These are phyloP conservation scores for Capreolus pygargus DNA, from an alignment of 2,113 vertebrate genomes.

Conservation along the genomic window DNA sequence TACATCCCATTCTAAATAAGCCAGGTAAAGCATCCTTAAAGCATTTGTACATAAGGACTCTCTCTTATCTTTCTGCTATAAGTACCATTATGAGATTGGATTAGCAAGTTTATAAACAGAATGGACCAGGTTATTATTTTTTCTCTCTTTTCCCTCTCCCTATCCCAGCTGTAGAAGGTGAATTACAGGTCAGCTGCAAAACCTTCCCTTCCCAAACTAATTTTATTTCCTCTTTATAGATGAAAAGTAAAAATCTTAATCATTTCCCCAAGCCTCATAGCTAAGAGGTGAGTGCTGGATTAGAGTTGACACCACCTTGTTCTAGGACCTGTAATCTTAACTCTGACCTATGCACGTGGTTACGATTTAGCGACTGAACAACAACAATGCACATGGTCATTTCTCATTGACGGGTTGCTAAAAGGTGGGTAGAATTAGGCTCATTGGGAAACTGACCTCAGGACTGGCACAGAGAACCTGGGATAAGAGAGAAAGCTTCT, in stretches of 20 bases:
- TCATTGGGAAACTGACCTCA: background rate
- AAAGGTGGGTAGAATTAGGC: background rate
- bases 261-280: background rate
- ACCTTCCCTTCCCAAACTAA: background rate
- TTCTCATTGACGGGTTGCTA: background rate
- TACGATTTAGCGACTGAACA: fast-evolving
- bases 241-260: background rate
- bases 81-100: background rate
- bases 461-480: background rate
- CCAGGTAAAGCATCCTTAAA: fast-evolving
- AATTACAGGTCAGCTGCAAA: background rate
- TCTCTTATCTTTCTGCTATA: background rate
- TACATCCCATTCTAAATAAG: background rate
- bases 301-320: background rate
- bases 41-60: too few species aligned
- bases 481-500: background rate
- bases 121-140: background rate
- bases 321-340: background rate
- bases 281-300: background rate
- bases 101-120: background rate
- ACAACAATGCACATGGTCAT: fast-evolving
- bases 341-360: background rate
- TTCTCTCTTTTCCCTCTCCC: background rate
- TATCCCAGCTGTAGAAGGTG: background rate
- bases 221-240: background rate